These are phyloP conservation scores for Andrena marginata DNA, from an alignment of 2,888 invertebrate species.

Conservation along the genomic window DNA sequence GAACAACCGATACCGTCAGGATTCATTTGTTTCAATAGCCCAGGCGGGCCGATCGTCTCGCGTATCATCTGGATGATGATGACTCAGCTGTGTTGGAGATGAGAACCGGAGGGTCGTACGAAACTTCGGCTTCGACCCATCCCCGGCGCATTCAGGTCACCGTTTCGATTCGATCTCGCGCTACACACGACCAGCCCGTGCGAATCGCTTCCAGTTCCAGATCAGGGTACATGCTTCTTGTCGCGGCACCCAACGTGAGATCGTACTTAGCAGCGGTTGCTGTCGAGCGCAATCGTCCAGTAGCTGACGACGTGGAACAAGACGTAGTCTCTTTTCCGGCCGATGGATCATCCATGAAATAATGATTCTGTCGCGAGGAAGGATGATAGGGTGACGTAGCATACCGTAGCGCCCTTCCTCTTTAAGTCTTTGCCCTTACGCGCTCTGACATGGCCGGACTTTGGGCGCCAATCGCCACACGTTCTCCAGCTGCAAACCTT, in stretches of 20 bases:
- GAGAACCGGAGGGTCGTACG: background rate
- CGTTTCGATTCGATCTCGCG: background rate
- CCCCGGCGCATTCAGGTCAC: constrained; percentile 15
- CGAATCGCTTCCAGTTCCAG: background rate
- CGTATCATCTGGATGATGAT: constrained; percentile 30
- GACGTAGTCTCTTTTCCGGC: background rate
- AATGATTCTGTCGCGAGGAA: constrained; percentile 10
- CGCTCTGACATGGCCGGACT: background rate
- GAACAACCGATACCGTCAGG: constrained; percentile 20
- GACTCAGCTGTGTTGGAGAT: constrained; percentile 24
- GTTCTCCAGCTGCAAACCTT: too few relatives aligned
- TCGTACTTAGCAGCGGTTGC: too few relatives aligned
- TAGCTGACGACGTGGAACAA: background rate
- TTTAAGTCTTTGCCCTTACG: background rate
- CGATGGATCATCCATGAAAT: constrained; percentile 15
- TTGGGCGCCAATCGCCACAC: background rate
- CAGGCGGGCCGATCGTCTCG: constrained; percentile 6
- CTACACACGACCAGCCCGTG: background rate
- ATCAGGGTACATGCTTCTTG: background rate
- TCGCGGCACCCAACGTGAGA: too few relatives aligned
- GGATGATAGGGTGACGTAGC: constrained; percentile 3
- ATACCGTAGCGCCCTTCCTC: background rate
- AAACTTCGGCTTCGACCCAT: background rate
- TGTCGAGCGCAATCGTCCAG: background rate
- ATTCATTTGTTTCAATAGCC: constrained; percentile 32